Conservation (phyloP, 2,888 invertebrate species). For the Eueremaeus valkanovi region DNA sequence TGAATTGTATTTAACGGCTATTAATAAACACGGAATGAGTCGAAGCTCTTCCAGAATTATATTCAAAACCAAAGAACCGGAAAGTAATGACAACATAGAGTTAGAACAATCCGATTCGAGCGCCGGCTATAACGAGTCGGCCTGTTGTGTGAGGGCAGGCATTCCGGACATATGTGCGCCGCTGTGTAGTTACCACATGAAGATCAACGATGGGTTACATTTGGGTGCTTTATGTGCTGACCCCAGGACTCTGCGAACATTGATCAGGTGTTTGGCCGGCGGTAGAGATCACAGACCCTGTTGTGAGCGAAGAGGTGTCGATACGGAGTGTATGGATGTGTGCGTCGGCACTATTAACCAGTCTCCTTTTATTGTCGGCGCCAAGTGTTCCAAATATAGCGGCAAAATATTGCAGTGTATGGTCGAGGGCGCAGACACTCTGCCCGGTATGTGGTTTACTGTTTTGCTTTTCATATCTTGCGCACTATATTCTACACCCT, state of each 20-base stretch:
- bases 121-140: constrained; percentile 66
- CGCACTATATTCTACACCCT: too few relatives aligned
- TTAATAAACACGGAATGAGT: constrained; percentile 73
- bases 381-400: constrained; percentile 51
- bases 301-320: constrained; percentile 69
- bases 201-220: constrained; percentile 70
- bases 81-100: constrained; percentile 58
- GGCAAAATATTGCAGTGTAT: constrained; percentile 46
- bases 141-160: constrained; percentile 70
- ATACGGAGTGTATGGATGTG: constrained; percentile 64
- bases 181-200: constrained; percentile 74
- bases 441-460: too few relatives aligned
- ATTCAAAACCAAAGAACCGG: constrained; percentile 60
- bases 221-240: constrained; percentile 67
- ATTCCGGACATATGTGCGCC: constrained; percentile 60
- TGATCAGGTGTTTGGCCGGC: constrained; percentile 62
- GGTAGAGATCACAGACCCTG: constrained; percentile 72
- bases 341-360: constrained; percentile 64
- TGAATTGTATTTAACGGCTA: constrained; percentile 64
- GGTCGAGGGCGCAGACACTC: constrained; percentile 73
- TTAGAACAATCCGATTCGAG: constrained; percentile 53
- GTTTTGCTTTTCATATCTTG: too few relatives aligned
- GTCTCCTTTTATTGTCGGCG: constrained; percentile 60
- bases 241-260: constrained; percentile 64
- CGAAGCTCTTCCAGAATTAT: constrained; percentile 70